Evolutionary conservation across 2,797 vertebrate species (phyloP), one percentile per base, ranked within the genome.

Genomic region (Oreonectes daqikongensis): DNA sequence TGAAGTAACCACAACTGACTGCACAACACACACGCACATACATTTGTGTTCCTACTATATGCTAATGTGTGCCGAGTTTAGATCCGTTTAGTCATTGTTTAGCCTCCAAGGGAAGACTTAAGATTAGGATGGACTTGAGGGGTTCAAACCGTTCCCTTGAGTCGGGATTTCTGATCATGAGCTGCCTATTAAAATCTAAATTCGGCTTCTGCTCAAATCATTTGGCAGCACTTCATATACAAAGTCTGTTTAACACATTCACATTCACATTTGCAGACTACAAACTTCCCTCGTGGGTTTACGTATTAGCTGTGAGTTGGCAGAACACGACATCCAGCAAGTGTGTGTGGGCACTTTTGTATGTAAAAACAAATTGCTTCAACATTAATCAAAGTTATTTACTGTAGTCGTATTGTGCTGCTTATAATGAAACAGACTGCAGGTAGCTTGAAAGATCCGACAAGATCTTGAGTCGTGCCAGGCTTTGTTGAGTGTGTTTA

Each of bases 181-280:
- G 44, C 59, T 63, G 61, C 46, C 63, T 75, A 38, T 75, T 75
- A 32, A 76, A 68, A 76, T 76, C 73, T 76, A 76, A 76, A 75
- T 66, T 55, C 72, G n/a, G 50, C 72, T 66, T 75, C 61, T 57
- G 72, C 35, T 60, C 18, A 10, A n/a, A 66, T 55, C 7, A 3
- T 44, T 75, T 75, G 72, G 72, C 72, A 75, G 32, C 12, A 10
- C 35, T 32, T 26, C n/a, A 35, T 75, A 35, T 59, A 59, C 26
- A 68, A 67, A 68, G 44, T 68, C 73, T 68, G 52, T 57, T 75
- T 32, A 66, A 66, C 63, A 57, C 50, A 22, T 75, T 75, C 50
- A 60, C 17, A 18, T 18, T 17, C 53, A 72, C 38, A 44, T 24
- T 40, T 38, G n/a, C 7, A 61, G 28, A 30, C 55, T 75, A 24